Evolutionary conservation across 2,797 vertebrate species (phyloP), one percentile per base, ranked within the genome.

Genomic region (Pogonophryne albipinna): DNA sequence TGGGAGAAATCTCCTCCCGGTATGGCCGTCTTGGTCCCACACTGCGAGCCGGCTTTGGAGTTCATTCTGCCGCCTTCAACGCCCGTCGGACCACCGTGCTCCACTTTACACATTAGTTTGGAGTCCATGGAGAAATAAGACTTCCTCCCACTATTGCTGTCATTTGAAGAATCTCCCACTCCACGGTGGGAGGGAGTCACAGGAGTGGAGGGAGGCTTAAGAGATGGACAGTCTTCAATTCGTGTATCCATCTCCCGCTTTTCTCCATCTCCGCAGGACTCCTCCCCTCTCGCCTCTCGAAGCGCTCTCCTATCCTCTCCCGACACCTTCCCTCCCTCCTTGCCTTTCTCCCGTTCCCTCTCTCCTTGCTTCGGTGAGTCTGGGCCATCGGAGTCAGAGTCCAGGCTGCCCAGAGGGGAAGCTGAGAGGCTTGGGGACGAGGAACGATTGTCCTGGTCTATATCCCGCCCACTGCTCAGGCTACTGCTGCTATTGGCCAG

Each of bases 381-480:
- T 0, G 94, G 94, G 53, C 93, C 98, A 79, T 99, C 98, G 0
- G 98, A 98, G 84, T 99, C 98, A 62, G 97, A 99, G 91, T 99
- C 98, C 85, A 98, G 93, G 2, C 97, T 99, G 55, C 97, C 97
- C 1, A 98, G 93, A 67, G 98, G 98, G 83, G 98, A 98, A 82
- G 98, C 96, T 44, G 98, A 98, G 88, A 99, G 96, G 45, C 98
- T 99, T 38, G 98, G 98, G 0, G 98, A 99, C 7, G 98, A 99
- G 93, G 98, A 99, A 68, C 98, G 97, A 94, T 99, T 99, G 89
- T 99, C 98, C 95, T 99, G 98, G 94, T 99, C 98, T 75, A 99
- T 99, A 76, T 99, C 98, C 75, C 97, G 93, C 44, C 98, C 98
- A 77, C 98, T 99, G 58, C 97, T 99, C 91, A 98, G 94, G 87